Evolutionary conservation across 2,888 invertebrate species (phyloP).

Genomic region (Lordiphosa andalusiaca): DNA sequence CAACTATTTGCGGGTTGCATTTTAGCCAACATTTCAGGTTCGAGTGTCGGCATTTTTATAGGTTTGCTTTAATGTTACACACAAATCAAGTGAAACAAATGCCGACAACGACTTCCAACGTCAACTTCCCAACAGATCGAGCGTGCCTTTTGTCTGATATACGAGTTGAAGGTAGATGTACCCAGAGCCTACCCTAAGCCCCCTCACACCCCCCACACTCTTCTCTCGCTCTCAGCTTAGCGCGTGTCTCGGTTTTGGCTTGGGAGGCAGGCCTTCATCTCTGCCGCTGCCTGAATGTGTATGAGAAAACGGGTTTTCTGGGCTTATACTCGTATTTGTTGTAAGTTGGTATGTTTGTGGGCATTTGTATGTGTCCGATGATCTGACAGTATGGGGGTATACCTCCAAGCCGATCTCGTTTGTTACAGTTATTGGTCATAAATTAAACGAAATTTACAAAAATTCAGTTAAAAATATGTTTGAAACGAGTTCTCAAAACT

Average conservation of each 20-base stretch:
- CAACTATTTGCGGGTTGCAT: conserved; percentile 44
- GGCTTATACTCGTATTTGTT: conserved; percentile 36
- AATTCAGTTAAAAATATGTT: no score
- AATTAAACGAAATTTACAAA: background rate
- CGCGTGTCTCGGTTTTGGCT: conserved; percentile 51
- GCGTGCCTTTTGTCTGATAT: conserved; percentile 66
- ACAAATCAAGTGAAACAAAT: conserved; percentile 70
- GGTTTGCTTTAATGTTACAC: conserved; percentile 69
- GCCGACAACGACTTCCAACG: conserved; percentile 44
- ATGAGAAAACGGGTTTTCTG: conserved; percentile 61
- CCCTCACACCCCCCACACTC: no score
- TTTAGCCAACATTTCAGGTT: conserved; percentile 38
- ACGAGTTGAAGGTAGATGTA: conserved; percentile 18
- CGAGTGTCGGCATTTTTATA: conserved; percentile 59
- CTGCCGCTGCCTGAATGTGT: conserved; percentile 62
- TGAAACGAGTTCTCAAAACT: no score
- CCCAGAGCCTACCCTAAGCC: conserved; percentile 6
- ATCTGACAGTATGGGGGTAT: conserved; percentile 2
- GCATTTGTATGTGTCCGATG: background rate
- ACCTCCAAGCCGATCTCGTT: conserved; percentile 2
- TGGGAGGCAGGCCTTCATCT: conserved; percentile 61
- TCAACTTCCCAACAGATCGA: conserved; percentile 47
- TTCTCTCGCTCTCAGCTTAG: conserved; percentile 37
- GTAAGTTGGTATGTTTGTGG: background rate
- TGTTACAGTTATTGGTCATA: background rate